Percentiles rank a stretch among this genome's conserved stretches.
phyloP scores from a whole-genome alignment of 2,888 invertebrate genomes.

The Mongoloraphidia duomilia region DNA sequence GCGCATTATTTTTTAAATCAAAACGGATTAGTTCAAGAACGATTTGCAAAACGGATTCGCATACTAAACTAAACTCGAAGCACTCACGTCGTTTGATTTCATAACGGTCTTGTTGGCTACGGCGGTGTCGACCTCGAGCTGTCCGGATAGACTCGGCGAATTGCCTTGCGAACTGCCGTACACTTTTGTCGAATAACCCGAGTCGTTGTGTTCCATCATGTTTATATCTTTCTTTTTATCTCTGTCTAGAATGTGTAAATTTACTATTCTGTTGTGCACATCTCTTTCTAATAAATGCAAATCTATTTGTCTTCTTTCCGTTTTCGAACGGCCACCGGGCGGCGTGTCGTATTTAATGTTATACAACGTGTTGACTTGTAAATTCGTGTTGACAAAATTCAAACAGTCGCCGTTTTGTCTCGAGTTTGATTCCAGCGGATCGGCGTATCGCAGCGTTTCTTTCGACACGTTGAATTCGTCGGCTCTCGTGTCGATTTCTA shows the following conservation, averaged over 20 bases:
- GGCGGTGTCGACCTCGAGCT: neutral
- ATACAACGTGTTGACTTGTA: no score
- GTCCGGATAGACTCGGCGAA: constrained; percentile 55
- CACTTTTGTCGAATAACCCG: constrained; percentile 72
- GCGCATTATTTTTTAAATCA: no score
- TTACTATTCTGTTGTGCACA: constrained; percentile 5
- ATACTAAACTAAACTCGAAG: constrained; percentile 42
- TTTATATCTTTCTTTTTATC: constrained; percentile 26
- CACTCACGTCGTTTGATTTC: constrained; percentile 24
- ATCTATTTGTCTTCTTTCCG: neutral
- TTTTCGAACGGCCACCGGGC: no score
- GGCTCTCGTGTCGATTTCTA: no score
- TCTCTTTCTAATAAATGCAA: constrained; percentile 4
- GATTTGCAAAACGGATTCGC: no score
- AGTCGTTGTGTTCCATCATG: constrained; percentile 64
- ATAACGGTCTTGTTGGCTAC: constrained; percentile 25
- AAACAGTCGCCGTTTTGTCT: no score
- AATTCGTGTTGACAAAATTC: no score
- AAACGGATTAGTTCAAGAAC: no score
- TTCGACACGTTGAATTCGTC: no score
- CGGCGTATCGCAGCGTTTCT: no score
- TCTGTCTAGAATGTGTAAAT: constrained; percentile 5
- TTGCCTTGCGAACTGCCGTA: constrained; percentile 66
- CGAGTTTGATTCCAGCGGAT: no score
- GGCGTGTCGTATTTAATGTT: no score